These are phyloP conservation scores for Cyclophora albipunctata DNA, from an alignment of 2,888 invertebrate species.

Conservation along the genomic window DNA sequence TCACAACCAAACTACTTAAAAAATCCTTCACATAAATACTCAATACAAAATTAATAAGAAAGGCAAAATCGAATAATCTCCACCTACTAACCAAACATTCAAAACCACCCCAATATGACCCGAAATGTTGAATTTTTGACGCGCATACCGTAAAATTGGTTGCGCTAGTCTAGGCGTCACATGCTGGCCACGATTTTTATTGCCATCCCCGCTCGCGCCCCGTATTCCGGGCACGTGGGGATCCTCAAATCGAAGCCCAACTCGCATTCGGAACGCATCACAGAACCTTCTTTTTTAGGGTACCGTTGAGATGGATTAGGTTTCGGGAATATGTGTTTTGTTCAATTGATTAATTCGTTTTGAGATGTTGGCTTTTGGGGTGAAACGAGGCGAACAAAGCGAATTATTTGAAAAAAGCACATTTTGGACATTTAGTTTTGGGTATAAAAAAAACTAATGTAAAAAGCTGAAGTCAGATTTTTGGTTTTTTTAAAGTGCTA, in stretches of 20 bases:
- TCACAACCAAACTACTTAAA: no score
- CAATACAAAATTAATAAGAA: no score
- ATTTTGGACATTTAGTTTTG: no score
- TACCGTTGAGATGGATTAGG: neutral
- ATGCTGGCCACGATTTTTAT: constrained; percentile 34
- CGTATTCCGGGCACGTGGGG: constrained; percentile 34
- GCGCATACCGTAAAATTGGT: constrained; percentile 38
- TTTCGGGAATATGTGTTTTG: neutral
- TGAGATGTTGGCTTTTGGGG: neutral
- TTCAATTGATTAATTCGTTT: neutral
- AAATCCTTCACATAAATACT: no score
- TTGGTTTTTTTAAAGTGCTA: no score
- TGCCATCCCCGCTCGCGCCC: constrained; percentile 21
- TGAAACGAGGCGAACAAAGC: neutral
- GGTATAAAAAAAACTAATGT: no score
- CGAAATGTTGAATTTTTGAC: constrained; percentile 34
- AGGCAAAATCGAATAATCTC: no score
- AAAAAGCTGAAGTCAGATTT: no score
- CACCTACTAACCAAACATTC: no score
- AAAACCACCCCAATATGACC: neutral
- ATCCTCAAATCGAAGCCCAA: constrained; percentile 28
- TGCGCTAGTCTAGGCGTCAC: constrained; percentile 25
- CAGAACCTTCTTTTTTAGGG: constrained; percentile 25
- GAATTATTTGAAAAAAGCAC: neutral
- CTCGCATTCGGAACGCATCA: constrained; percentile 35